phyloP scores from a whole-genome alignment of 2,888 invertebrate species.

The Torymus texanus region DNA sequence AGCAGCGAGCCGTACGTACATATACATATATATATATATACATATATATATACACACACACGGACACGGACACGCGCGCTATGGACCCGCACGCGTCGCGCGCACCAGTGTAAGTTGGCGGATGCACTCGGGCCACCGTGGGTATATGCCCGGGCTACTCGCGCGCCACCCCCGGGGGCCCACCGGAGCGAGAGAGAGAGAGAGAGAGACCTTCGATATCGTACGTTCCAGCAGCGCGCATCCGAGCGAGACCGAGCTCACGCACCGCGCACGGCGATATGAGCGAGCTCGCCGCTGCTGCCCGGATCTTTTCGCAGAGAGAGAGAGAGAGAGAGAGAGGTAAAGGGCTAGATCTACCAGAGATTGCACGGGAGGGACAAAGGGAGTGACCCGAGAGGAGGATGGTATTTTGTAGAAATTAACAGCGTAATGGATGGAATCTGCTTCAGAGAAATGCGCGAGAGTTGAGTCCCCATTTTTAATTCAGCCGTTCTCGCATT shows the following conservation, averaged over 20 bases:
- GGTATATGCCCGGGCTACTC: constrained; percentile 30
- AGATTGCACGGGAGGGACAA: constrained; percentile 8
- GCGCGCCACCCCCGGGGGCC: constrained; percentile 11
- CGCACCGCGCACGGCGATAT: neutral
- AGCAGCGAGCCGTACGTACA: neutral
- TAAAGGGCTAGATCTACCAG: neutral
- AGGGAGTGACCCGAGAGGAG: constrained; percentile 10
- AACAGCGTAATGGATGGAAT: neutral
- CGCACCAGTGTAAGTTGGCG: neutral
- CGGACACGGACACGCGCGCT: neutral
- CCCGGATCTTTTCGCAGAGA: constrained; percentile 4
- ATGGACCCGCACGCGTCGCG: constrained; percentile 6
- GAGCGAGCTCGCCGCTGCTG: constrained; percentile 1
- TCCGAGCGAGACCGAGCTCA: constrained; percentile 35
- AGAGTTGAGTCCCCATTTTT: no score
- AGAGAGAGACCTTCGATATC: neutral
- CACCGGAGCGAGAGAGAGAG: constrained; percentile 1
- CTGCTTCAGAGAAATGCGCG: no score
- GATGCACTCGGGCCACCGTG: constrained; percentile 26
- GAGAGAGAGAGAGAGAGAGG: neutral
- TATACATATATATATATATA: no score
- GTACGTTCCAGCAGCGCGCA: neutral
- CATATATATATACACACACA: no score
- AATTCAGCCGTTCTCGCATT: no score
- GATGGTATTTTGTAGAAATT: constrained; percentile 14